phyloP scores from a whole-genome alignment of 2,113 vertebrate genomes.

The Marcusenius ussheri region DNA sequence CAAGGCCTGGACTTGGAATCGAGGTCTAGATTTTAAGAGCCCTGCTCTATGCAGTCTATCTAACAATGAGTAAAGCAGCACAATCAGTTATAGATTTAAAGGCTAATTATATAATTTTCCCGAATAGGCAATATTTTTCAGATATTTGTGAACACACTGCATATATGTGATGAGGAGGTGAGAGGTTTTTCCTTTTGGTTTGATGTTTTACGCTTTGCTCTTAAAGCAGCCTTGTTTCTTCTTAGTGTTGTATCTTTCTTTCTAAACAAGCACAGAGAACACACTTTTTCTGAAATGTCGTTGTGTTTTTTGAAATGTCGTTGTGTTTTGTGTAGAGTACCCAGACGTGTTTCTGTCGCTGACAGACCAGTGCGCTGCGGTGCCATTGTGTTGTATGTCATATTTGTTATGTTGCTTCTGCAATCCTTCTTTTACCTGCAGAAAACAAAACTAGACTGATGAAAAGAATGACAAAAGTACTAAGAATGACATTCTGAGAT shows the following conservation, averaged over 20 bases:
- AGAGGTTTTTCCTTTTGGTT: neutral
- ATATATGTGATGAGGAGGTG: neutral
- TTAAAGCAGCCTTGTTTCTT: neutral
- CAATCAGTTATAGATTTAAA: neutral
- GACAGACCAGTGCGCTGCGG: neutral
- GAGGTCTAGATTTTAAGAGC: no score
- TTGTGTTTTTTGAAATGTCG: no score
- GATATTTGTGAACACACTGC: neutral
- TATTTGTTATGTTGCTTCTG: neutral
- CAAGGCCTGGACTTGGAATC: no score
- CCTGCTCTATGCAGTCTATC: neutral
- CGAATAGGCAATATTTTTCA: neutral
- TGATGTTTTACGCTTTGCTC: neutral
- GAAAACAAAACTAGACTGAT: neutral
- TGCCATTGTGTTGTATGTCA: neutral
- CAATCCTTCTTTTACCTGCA: neutral
- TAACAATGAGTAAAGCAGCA: neutral
- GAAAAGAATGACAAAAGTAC: neutral
- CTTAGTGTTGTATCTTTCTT: neutral
- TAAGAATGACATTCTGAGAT: neutral
- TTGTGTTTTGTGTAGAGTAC: no score
- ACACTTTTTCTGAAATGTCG: no score
- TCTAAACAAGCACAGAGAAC: neutral
- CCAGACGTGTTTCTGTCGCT: neutral
- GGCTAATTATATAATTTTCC: neutral